Evolutionary conservation across 2,797 vertebrate genomes (phyloP).

Genomic region (Siniperca scherzeri): DNA sequence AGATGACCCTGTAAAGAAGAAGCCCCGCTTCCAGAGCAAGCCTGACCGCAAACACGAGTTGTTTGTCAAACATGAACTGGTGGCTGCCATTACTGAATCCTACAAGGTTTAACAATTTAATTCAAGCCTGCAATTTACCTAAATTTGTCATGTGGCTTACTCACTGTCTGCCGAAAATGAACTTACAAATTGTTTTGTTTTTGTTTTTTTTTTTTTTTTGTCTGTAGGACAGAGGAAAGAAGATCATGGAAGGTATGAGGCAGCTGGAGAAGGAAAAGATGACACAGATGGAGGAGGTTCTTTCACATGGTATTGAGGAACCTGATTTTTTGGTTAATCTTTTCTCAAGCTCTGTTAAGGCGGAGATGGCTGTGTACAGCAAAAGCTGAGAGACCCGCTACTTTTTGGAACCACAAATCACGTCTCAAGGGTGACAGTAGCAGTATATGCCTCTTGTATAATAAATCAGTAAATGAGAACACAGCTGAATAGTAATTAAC

Average conservation of each 20-base stretch:
- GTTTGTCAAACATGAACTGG: constrained; percentile 91
- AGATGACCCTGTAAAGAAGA: constrained; percentile 91
- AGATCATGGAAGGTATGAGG: constrained; percentile 85
- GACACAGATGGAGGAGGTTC: constrained; percentile 87
- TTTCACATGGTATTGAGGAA: constrained; percentile 81
- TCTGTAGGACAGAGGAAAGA: constrained; percentile 87
- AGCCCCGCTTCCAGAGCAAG: constrained; percentile 91
- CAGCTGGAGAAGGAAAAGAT: constrained; percentile 89
- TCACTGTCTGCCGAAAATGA: neutral
- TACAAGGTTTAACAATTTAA: constrained; percentile 65
- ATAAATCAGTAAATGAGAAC: neutral
- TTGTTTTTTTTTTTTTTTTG: neutral
- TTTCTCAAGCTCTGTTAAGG: constrained; percentile 86
- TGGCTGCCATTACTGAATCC: constrained; percentile 81
- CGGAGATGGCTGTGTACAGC: constrained; percentile 89
- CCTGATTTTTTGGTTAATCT: constrained; percentile 83
- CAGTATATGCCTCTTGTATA: neutral
- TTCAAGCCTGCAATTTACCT: neutral
- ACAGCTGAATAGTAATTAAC: neutral
- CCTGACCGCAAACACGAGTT: constrained; percentile 93
- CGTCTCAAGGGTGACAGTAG: neutral
- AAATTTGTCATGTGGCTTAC: neutral
- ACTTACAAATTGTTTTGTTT: neutral
- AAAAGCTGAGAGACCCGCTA: constrained; percentile 65
- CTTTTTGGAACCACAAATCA: neutral